Base-by-base conservation (phyloP, 64 coral and sea anemone genomes). In the Pocillopora damicornis region DNA sequence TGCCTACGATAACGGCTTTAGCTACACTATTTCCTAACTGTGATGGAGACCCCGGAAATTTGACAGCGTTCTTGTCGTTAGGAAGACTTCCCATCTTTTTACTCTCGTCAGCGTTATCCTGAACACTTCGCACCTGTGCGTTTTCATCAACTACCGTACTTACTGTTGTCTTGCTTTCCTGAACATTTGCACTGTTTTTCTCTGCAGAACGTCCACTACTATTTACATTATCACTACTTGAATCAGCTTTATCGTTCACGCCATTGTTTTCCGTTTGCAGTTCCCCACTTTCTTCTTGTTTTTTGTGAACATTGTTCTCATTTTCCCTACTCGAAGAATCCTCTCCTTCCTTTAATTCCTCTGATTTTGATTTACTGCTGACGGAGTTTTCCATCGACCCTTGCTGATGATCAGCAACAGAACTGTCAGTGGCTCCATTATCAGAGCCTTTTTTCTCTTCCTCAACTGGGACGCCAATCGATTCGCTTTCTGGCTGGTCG, bases 251-350 rank as follows among this genome's bases (percentile, higher is more conserved):
- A 51, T 93, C 69, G 13, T 92, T 76, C 4, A 16, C 61, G 16
- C 13, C 13, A 67, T 51, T 45, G 68, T 81, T 37, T 10, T 86
- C 79, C 65, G 51, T 34, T 62, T 0, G 64, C 2, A 62, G 17
- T 6, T 74, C 68, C 4, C 35, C 81, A 68, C 26, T 60, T 63
- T 59, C 18, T 13, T 9, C 51, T 35, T 89, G 78, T 38, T 89
- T 83, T 4, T 60, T 76, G 17, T 59, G 20, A 8, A 20, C 13
- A 57, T n/a, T 11, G 35, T 89, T 89, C 74, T 18, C 79, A 68
- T 93, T 93, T 69, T 93, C 91, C 56, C 75, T 88, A 38, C 80
- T 88, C 20, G 60, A 68, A 77, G 78, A 93, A 77, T 75, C 79
- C 35, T 88, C 35, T 69, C 36, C 80, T 83, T 65, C 20, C 9